Evolutionary conservation across 2,888 invertebrate genomes (phyloP).

Genomic region (Nemotelus nigrinus): DNA sequence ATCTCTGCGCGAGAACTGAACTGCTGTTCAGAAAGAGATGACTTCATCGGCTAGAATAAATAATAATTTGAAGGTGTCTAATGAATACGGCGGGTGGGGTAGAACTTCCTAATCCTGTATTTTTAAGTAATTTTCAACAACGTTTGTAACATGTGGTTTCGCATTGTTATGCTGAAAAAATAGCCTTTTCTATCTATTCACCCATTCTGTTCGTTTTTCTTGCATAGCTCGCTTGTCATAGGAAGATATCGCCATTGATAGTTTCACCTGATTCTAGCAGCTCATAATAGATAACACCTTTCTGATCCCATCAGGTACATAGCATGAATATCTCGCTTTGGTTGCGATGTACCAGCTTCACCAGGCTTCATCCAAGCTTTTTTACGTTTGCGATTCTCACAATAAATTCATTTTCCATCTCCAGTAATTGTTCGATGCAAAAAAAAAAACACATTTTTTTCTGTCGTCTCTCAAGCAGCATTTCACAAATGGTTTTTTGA

Average conservation of each 20-base stretch:
- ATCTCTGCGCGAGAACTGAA: slow-evolving; percentile 10
- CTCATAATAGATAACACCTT: not conserved
- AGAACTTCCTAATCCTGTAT: slow-evolving; percentile 16
- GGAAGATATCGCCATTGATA: too few species aligned
- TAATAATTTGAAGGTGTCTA: slow-evolving; percentile 40
- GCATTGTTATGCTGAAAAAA: not conserved
- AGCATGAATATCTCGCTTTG: slow-evolving; percentile 32
- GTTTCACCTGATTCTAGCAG: too few species aligned
- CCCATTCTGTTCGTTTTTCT: too few species aligned
- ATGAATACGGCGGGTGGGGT: slow-evolving; percentile 21
- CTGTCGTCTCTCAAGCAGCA: not conserved
- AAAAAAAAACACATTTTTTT: slow-evolving; percentile 6
- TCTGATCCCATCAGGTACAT: slow-evolving; percentile 27
- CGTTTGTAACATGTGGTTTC: not conserved
- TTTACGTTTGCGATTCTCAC: slow-evolving; percentile 26
- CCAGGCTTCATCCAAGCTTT: slow-evolving; percentile 29
- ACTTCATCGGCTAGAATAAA: slow-evolving; percentile 31
- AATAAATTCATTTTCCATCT: not conserved
- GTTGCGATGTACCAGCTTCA: slow-evolving; percentile 15
- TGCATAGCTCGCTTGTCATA: too few species aligned
- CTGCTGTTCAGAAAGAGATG: slow-evolving; percentile 8
- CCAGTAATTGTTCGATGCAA: slow-evolving; percentile 23
- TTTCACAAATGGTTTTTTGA: not conserved
- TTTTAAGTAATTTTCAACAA: slow-evolving; percentile 11
- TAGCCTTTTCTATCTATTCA: not conserved